These are phyloP conservation scores for Ophiodon elongatus DNA, from an alignment of 2,113 vertebrate species.

Conservation along the genomic window DNA sequence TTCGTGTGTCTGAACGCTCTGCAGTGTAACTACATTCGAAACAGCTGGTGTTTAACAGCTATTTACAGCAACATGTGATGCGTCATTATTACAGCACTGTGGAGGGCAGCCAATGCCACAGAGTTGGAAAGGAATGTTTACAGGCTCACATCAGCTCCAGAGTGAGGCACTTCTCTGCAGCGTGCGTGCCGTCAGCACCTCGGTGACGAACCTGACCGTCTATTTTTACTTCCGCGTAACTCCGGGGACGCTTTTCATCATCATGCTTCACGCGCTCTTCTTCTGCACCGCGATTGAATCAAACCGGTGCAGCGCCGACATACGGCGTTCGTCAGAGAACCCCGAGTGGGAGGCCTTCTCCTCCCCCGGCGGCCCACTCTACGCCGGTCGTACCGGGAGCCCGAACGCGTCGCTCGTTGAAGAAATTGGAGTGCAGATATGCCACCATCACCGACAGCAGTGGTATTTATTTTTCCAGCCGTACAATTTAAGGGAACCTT, in stretches of 20 bases:
- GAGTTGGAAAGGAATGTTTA: slow-evolving; percentile 28
- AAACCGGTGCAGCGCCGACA: neutral
- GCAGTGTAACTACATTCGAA: slow-evolving; percentile 30
- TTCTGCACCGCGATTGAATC: neutral
- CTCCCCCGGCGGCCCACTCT: neutral
- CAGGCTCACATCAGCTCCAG: slow-evolving; percentile 20
- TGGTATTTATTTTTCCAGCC: neutral
- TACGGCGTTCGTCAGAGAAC: no score
- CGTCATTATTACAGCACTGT: slow-evolving; percentile 49
- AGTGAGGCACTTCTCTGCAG: slow-evolving; percentile 13
- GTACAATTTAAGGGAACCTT: neutral
- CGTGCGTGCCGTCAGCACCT: slow-evolving; percentile 39
- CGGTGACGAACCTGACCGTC: slow-evolving; percentile 28
- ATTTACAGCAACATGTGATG: slow-evolving; percentile 52
- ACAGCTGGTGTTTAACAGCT: slow-evolving; percentile 26
- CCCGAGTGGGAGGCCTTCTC: neutral
- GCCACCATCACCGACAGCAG: neutral
- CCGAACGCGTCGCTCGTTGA: no score
- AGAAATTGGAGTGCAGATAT: neutral
- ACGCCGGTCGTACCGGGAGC: no score
- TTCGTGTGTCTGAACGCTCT: neutral
- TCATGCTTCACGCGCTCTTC: neutral
- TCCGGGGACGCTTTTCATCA: slow-evolving; percentile 35
- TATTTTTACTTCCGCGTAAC: slow-evolving; percentile 49
- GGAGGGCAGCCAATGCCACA: neutral